These are phyloP conservation scores for Tauraco erythrolophus DNA, from an alignment of 2,113 vertebrate genomes.

Conservation along the genomic window DNA sequence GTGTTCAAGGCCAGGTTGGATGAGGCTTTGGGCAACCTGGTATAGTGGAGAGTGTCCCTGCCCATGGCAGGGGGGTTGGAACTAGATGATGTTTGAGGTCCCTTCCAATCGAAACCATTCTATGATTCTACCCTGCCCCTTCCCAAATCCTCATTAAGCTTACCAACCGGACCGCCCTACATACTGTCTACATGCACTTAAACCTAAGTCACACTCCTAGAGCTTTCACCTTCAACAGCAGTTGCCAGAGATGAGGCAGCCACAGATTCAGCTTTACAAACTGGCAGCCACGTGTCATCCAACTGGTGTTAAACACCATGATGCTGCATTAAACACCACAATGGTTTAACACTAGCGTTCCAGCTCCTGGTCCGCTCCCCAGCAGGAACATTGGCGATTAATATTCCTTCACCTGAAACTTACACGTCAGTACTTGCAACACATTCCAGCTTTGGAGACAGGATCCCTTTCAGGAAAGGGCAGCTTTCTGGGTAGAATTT, in stretches of 20 bases:
- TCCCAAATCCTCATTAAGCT: neutral
- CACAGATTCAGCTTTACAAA: neutral
- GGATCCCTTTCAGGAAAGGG: neutral
- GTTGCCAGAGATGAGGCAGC: neutral
- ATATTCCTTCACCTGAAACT: neutral
- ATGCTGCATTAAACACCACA: neutral
- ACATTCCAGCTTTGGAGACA: neutral
- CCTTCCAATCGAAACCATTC: too few relatives aligned
- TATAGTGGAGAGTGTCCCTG: too few relatives aligned
- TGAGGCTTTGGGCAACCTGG: too few relatives aligned
- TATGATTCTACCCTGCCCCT: too few relatives aligned
- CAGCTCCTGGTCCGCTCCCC: neutral
- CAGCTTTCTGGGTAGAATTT: neutral
- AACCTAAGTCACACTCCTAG: neutral
- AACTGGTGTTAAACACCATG: accelerated
- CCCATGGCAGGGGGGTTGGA: too few relatives aligned
- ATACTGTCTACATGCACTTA: neutral
- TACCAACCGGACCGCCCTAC: neutral
- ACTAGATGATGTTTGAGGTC: too few relatives aligned
- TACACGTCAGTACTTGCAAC: neutral
- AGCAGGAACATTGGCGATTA: neutral
- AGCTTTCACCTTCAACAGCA: neutral
- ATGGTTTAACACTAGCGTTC: neutral
- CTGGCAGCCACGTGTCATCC: neutral
- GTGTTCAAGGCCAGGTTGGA: too few relatives aligned